phyloP scores from a whole-genome alignment of 2,113 vertebrate species.

The Urocynchramus pylzowi region DNA sequence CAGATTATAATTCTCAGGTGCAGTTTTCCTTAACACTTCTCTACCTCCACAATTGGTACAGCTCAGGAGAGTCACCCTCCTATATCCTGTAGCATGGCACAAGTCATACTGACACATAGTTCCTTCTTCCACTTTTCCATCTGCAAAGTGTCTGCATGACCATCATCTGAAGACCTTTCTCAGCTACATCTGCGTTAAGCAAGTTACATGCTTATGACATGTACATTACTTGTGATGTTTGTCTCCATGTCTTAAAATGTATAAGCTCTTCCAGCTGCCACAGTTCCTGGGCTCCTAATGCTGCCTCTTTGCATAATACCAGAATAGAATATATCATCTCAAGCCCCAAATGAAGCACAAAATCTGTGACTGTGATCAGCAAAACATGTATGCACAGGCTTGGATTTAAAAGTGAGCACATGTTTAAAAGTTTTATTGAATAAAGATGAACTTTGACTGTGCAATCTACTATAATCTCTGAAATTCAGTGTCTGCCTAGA shows the following conservation, averaged over 20 bases:
- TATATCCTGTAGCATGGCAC: not conserved
- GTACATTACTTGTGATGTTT: too few relatives aligned
- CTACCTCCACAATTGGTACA: not conserved
- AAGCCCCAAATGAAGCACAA: not conserved
- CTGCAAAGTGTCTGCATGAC: not conserved
- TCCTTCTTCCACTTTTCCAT: not conserved
- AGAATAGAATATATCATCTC: not conserved
- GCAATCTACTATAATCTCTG: not conserved
- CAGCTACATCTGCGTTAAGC: not conserved
- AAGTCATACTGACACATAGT: not conserved
- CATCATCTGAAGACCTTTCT: not conserved
- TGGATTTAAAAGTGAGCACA: not conserved
- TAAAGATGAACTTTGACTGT: not conserved
- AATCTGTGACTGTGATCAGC: not conserved
- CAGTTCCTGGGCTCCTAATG: not conserved
- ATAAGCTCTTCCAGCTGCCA: not conserved
- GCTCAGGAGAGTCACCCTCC: fast-evolving
- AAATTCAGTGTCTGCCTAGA: not conserved
- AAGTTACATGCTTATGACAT: fast-evolving
- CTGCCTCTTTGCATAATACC: not conserved
- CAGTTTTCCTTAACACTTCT: not conserved
- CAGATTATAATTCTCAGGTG: not conserved
- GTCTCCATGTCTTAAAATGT: not conserved
- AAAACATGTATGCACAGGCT: not conserved
- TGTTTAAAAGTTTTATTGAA: not conserved